Evolutionary conservation across 2,797 vertebrate species (phyloP).

Genomic region (Petrocephalus schoutedeni): DNA sequence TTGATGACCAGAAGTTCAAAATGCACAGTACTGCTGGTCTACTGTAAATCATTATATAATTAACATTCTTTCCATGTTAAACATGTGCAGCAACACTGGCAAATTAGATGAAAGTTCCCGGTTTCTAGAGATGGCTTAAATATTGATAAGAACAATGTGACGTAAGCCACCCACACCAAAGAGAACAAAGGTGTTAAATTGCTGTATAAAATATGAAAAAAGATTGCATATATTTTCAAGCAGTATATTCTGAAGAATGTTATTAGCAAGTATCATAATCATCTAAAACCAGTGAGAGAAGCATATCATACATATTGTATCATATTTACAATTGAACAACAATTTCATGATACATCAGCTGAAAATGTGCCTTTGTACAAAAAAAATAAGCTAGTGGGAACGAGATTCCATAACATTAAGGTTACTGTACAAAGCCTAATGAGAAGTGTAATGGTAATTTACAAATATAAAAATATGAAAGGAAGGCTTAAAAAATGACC

Average conservation of each 20-base stretch:
- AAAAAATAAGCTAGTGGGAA: neutral
- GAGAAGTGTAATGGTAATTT: neutral
- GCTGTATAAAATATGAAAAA: neutral
- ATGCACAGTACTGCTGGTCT: neutral
- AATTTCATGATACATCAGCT: neutral
- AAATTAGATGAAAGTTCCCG: slow-evolving; percentile 12
- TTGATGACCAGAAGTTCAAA: slow-evolving; percentile 27
- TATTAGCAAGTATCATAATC: neutral
- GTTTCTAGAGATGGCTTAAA: neutral
- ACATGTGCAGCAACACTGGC: slow-evolving; percentile 12
- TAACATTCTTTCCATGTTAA: slow-evolving; percentile 26
- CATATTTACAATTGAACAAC: neutral
- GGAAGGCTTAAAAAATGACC: neutral
- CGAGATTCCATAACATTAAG: neutral
- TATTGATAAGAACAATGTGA: neutral
- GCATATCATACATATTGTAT: neutral
- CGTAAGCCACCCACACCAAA: neutral
- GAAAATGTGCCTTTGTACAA: neutral
- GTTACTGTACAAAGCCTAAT: neutral
- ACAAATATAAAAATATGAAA: neutral
- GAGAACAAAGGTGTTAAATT: neutral
- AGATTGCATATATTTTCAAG: neutral
- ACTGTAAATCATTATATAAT: slow-evolving; percentile 35
- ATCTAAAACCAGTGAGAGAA: neutral
- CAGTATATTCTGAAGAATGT: neutral